Base-by-base conservation (phyloP, 2,888 invertebrate species). In the Pammene fasciana region DNA sequence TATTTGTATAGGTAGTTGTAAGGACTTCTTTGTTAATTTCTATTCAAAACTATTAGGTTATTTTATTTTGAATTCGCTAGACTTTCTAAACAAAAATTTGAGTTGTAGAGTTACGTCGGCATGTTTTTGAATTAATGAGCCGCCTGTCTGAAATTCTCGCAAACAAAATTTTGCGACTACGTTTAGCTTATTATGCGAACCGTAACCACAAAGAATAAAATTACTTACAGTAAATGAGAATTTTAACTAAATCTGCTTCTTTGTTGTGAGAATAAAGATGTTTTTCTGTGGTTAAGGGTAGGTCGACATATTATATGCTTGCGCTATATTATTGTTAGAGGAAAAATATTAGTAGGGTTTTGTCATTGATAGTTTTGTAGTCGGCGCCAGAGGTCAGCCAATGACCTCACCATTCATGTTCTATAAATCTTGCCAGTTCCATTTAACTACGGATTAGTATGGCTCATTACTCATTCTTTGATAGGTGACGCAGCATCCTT, bases 401-500 rank as follows among this genome's bases (percentile, higher is more conserved):
- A 82, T 87, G 87, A 88, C 85, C 87, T 87, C 86, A 84, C 75
- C 77, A 75, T 74, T 73, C 45, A 16, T 48, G 54, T 50, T 41
- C 34, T 46, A 10, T 54, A n/a, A 45, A 16, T 50, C 43, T 68
- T 38, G 45, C 48, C 18, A 7, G 16, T 68, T 68, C 68, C 64
- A 59, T 52, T 57, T 36, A 68, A 48, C 34, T 57, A 26, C 36
- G 57, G 64, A 65, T 65, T 59, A 45, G 64, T 59, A 45, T 48
- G 57, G 76, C 78, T 76, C 75, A 76, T 89, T 88, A 88, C 78
- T 89, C 88, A 89, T 75, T 71, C 74, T 67, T 72, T 72, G 75
- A 72, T 74, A 80, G 85, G 84, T 79, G 79, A 71, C 67, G 64
- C 75, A 78, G 79, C 81, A 82, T 85, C 85, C 80, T 83, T 80